Evolutionary conservation across 2,888 invertebrate species (phyloP), one percentile per base, ranked within the genome.

Genomic region (Tolmerus cingulatus): DNA sequence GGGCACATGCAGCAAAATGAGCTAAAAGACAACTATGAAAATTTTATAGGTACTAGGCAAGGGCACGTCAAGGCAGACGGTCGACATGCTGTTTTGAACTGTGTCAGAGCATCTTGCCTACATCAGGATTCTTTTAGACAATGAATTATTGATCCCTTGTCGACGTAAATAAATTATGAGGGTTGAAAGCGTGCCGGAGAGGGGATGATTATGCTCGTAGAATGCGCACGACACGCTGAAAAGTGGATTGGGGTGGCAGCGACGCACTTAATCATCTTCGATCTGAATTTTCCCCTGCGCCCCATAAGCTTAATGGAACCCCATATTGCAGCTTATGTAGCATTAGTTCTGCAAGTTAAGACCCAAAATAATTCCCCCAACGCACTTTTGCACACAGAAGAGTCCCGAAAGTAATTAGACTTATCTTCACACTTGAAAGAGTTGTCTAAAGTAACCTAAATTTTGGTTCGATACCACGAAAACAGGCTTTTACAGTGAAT

Each of bases 151-250:
- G 91, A 92, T 90, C 90, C 89, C 90, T 91, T 90, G 90, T 91
- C 90, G 90, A 92, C 91, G 91, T 92, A 92, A 92, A 92, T 92
- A 92, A 92, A 91, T 92, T 91, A 92, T 92, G 91, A 91, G 90
- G 90, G 90, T 90, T 90, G 89, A 88, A 90, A 90, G 90, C 84
- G 2, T 19, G 34, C 19, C 57, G 30, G 16, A 57, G 37, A 30
- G 51, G 51, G 16, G 43, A 46, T 46, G 43, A 46, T 46, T 57
- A 46, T 7, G 14, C 46, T 30, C 12, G 30, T 23, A 14, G 51
- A 55, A 27, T 55, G 46, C n/a, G 30, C 30, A 81, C 51, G 19
- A 27, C 27, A 8, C 27, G 23, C 27, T 66, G 66, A 55, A 16
- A 34, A 81, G 3, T 23, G 55, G 2, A 14, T 30, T 55, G 55